Percentiles rank a stretch among this genome's conserved stretches.
phyloP scores from a whole-genome alignment of 2,113 vertebrate species.

The Syngnathus typhle region DNA sequence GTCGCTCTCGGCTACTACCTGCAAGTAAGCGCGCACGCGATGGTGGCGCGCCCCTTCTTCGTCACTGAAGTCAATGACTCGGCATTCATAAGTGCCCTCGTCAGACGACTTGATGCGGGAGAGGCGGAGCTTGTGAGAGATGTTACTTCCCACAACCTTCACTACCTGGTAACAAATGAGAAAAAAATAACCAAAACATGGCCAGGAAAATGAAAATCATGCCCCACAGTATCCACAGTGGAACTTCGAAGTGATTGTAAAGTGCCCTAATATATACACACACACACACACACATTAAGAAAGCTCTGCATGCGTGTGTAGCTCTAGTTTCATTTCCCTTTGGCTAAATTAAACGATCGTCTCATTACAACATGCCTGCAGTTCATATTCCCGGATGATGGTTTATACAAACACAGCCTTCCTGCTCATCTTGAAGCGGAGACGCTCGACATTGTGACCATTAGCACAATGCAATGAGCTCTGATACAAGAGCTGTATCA shows the following conservation, averaged over 20 bases:
- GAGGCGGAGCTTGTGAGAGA: slow-evolving; percentile 94
- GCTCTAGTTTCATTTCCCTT: neutral
- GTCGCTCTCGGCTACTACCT: slow-evolving; percentile 76
- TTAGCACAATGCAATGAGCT: neutral
- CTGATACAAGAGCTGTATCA: neutral
- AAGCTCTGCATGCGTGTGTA: neutral
- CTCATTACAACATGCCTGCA: neutral
- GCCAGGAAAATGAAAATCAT: neutral
- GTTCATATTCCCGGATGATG: neutral
- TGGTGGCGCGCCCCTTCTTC: slow-evolving; percentile 81
- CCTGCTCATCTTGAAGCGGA: neutral
- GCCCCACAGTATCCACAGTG: too few species aligned
- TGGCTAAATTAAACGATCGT: neutral
- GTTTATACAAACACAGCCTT: neutral
- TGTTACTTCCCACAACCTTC: slow-evolving; percentile 93
- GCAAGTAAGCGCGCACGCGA: slow-evolving; percentile 87
- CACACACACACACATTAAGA: neutral
- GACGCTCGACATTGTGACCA: neutral
- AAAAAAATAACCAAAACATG: neutral
- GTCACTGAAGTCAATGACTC: slow-evolving; percentile 91
- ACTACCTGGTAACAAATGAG: slow-evolving; percentile 73
- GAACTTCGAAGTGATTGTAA: too few species aligned
- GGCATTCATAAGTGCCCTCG: slow-evolving; percentile 91
- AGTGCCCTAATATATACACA: too few species aligned
- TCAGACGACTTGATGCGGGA: slow-evolving; percentile 85